These are phyloP conservation scores for Hymenopus coronatus DNA, from an alignment of 2,888 invertebrate species.

Conservation along the genomic window DNA sequence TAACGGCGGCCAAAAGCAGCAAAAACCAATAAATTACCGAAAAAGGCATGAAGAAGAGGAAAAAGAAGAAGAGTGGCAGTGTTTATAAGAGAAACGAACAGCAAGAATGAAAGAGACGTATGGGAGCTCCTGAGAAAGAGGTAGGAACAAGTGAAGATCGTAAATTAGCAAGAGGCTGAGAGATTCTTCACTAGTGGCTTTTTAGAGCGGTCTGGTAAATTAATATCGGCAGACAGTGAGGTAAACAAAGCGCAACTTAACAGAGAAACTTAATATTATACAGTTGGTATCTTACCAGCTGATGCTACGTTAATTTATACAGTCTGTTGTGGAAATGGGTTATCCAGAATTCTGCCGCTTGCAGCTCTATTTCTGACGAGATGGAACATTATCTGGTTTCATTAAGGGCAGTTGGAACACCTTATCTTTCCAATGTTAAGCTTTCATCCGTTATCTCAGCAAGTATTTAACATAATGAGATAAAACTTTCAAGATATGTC, in stretches of 20 bases:
- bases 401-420: no score
- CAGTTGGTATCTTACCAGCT: no score
- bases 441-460: no score
- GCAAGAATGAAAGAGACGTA: neutral
- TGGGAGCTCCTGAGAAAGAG: neutral
- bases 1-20: slow-evolving; percentile 25
- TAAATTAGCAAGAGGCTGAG: slow-evolving; percentile 14
- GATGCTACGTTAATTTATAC: no score
- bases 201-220: neutral
- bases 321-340: no score
- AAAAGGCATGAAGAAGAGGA: neutral
- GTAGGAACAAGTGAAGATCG: neutral
- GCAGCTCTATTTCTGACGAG: no score
- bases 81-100: slow-evolving; percentile 7
- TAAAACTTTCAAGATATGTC: no score
- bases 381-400: no score
- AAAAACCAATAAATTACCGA: slow-evolving; percentile 30
- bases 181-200: neutral
- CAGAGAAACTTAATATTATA: neutral
- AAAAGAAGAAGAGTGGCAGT: neutral
- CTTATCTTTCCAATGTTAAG: no score
- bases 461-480: no score
- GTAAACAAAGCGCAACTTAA: neutral
- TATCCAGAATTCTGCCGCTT: no score
- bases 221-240: neutral